Evolutionary conservation across 2,113 vertebrate genomes (phyloP).

Genomic region (Microcebus griseorufus): DNA sequence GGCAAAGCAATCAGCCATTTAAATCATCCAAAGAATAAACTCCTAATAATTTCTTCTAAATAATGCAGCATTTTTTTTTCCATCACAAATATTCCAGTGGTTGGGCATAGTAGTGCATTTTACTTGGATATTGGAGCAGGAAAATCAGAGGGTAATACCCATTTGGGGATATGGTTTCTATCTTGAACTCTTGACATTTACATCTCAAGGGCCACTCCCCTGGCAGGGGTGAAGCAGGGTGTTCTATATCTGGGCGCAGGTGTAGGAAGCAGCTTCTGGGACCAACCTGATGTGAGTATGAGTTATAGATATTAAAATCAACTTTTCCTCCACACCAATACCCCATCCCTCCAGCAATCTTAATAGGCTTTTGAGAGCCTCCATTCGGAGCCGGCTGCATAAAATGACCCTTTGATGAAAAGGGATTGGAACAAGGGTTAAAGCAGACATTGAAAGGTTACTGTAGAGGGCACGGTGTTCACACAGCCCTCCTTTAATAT

Average conservation of each 20-base stretch:
- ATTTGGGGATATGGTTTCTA: slow-evolving; percentile 34
- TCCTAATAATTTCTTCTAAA: background rate
- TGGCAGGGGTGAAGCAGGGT: background rate
- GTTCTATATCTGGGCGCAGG: slow-evolving; percentile 73
- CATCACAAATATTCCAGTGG: background rate
- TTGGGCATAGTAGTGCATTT: background rate
- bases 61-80: slow-evolving; percentile 9
- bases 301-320: slow-evolving; percentile 85
- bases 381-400: slow-evolving; percentile 87
- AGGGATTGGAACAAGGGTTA: slow-evolving; percentile 93
- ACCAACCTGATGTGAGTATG: slow-evolving; percentile 78
- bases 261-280: slow-evolving; percentile 71
- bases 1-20: slow-evolving; percentile 55
- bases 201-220: slow-evolving; percentile 38
- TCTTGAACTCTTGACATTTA: slow-evolving; percentile 49
- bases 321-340: slow-evolving; percentile 83
- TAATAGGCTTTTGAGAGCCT: slow-evolving; percentile 87
- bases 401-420: slow-evolving; percentile 89
- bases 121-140: background rate
- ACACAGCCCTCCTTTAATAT: slow-evolving; percentile 96
- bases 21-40: slow-evolving; percentile 55
- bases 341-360: slow-evolving; percentile 84
- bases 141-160: slow-evolving; percentile 16
- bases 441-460: slow-evolving; percentile 93
- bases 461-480: slow-evolving; percentile 93